These are phyloP conservation scores for Pseudorectes ferrugineus DNA, from an alignment of 2,113 vertebrate species.

Conservation along the genomic window DNA sequence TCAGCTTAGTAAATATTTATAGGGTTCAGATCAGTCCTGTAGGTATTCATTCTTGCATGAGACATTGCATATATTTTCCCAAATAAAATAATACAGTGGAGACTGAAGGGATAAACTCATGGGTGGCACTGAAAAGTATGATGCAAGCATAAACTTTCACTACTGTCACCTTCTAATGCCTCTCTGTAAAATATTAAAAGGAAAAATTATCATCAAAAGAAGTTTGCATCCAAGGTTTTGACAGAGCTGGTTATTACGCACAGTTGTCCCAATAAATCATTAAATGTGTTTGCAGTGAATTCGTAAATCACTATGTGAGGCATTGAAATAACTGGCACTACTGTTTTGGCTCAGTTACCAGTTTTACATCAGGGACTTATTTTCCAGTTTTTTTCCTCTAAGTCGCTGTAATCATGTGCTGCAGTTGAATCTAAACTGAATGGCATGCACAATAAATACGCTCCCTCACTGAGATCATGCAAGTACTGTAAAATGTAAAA, in stretches of 20 bases:
- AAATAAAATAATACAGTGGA: constrained; percentile 37
- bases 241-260: constrained; percentile 31
- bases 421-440: constrained; percentile 68
- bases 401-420: constrained; percentile 68
- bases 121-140: constrained; percentile 9
- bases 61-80: constrained; percentile 33
- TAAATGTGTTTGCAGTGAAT: constrained; percentile 51
- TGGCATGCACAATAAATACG: constrained; percentile 62
- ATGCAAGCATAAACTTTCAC: neutral
- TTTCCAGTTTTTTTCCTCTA: constrained; percentile 68
- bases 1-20: neutral
- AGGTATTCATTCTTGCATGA: constrained; percentile 11
- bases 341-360: constrained; percentile 73
- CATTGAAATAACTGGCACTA: constrained; percentile 78
- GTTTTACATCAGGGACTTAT: constrained; percentile 76
- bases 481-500: constrained; percentile 62
- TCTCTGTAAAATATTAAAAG: constrained; percentile 28
- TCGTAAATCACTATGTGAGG: constrained; percentile 57
- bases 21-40: neutral
- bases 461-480: constrained; percentile 56
- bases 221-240: constrained; percentile 22
- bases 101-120: neutral
- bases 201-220: constrained; percentile 38
- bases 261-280: constrained; percentile 48
- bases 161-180: neutral